Base-by-base conservation (phyloP, 2,797 vertebrate species). In the Epinephelus malabaricus region DNA sequence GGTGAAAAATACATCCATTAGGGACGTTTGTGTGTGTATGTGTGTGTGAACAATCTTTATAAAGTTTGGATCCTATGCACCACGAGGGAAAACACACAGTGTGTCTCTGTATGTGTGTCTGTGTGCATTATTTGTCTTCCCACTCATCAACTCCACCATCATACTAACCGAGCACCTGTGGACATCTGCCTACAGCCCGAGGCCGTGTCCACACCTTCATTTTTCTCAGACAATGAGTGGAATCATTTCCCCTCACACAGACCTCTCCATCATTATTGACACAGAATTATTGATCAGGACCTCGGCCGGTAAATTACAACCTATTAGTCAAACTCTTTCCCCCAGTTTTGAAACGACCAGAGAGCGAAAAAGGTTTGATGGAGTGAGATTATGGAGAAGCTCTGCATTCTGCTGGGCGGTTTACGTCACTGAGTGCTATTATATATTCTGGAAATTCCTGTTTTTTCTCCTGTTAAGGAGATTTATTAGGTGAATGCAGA, bases 231-330 rank as follows among this genome's bases (percentile, higher is more conserved):
- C 93, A 92, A 93, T 91, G 91, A 94, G 92, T 90, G 84, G 92
- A 93, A 92, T 89, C 87, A 91, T 93, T 90, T 73, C 88, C 78
- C 86, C 79, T 79, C 78, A 27, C 86, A 8, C 77, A 61, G 75
- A 83, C 88, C 92, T 82, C 91, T 95, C 89, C 86, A 93, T 94
- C 93, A 93, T 91, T 94, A 95, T 95, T 90, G 94, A 91, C 92
- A 88, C 80, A 21, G 82, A 83, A 87, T 88, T 92, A 93, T 94
- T 86, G 93, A 94, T 94, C 88, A 83, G 83, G 81, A 71, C 82
- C 86, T 68, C 46, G 34, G 76, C 88, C 19, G 73, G 69, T 76
- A 89, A 94, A 93, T 94, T 92, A 90, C 78, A 88, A 89, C 58
- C 94, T 91, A 93, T 94, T 95, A 91, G 85, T 94, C 92, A 92